These are phyloP conservation scores for Drosophila gaucha DNA, from an alignment of 2,888 invertebrate species.

Conservation along the genomic window DNA sequence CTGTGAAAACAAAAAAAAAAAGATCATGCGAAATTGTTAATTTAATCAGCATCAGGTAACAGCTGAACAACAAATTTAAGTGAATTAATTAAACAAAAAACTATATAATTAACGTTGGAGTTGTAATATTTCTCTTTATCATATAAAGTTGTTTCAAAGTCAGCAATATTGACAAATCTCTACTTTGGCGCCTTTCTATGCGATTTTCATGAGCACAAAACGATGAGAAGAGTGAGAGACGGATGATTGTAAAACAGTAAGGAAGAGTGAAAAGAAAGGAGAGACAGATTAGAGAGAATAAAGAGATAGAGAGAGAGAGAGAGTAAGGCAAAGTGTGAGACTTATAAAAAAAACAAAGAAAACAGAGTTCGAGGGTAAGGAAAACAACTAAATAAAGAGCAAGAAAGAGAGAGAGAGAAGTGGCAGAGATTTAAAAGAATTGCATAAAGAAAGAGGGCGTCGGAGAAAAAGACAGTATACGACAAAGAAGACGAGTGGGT, in stretches of 20 bases:
- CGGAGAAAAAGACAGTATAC: neutral
- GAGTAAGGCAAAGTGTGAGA: neutral
- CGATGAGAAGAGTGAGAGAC: neutral
- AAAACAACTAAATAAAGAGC: neutral
- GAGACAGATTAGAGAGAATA: neutral
- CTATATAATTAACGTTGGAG: neutral
- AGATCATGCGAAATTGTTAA: constrained; percentile 38
- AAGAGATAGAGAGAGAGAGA: neutral
- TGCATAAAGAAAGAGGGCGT: neutral
- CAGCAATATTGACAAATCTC: no score
- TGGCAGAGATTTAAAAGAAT: neutral
- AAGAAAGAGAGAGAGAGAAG: neutral
- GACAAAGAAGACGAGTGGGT: neutral
- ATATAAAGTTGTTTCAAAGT: neutral
- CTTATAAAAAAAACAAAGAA: neutral
- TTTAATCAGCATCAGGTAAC: constrained; percentile 38
- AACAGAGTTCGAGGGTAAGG: neutral
- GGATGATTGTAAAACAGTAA: no score
- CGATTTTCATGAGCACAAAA: neutral
- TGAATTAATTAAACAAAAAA: neutral
- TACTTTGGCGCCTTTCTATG: neutral
- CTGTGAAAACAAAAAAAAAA: constrained; percentile 45
- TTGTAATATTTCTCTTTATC: no score
- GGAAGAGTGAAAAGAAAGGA: neutral
- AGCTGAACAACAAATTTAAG: neutral